Evolutionary conservation across 2,113 vertebrate genomes (phyloP).

Genomic region (Bombycilla garrulus): DNA sequence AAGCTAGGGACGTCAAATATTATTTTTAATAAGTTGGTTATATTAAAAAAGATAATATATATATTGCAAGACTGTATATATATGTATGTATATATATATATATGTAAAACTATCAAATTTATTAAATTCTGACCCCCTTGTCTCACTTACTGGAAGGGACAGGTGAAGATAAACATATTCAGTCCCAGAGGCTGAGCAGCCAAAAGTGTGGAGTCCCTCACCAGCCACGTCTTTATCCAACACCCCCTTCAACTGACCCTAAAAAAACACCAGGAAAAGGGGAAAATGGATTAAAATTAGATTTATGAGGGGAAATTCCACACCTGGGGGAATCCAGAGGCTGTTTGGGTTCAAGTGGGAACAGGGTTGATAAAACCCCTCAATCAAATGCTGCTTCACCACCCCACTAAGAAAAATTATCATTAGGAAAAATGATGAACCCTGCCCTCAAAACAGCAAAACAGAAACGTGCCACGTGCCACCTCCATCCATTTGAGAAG

Average conservation of each 20-base stretch:
- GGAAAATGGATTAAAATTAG: neutral
- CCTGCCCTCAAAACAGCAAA: neutral
- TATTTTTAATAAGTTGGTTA: no score
- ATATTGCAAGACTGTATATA: no score
- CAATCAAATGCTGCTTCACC: neutral
- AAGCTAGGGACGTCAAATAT: no score
- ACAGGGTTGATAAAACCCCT: neutral
- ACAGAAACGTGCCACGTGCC: accelerated
- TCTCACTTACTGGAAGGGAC: slow-evolving; percentile 78
- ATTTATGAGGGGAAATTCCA: neutral
- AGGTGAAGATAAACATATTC: slow-evolving; percentile 80
- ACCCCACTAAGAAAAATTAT: neutral
- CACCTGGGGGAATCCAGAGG: neutral
- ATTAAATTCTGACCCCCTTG: no score
- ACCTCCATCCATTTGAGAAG: neutral
- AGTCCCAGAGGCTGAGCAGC: slow-evolving; percentile 74
- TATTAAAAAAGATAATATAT: no score
- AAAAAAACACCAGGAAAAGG: neutral
- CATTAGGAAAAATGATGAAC: neutral
- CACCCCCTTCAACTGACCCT: slow-evolving; percentile 72
- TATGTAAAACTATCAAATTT: no score
- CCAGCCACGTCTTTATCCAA: slow-evolving; percentile 74
- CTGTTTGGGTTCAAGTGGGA: neutral
- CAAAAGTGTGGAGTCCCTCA: slow-evolving; percentile 71
- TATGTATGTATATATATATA: no score